A percentile compares a stretch with the other conserved stretches of the same genome.
These are phyloP conservation scores for Palaemon carinicauda DNA, from an alignment of 1,140 invertebrate species.

Conservation along the genomic window DNA sequence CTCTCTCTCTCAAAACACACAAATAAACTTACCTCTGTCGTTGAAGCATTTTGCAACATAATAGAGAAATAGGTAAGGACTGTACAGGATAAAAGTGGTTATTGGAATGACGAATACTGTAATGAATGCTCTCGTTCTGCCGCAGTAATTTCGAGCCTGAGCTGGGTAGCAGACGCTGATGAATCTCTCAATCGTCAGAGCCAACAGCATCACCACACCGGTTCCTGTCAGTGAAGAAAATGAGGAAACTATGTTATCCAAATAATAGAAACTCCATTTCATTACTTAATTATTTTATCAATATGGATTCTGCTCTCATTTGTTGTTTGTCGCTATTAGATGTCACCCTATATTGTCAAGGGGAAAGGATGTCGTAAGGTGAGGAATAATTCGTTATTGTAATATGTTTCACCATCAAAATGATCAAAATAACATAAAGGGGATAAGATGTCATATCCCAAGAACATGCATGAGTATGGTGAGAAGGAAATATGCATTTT, in stretches of 20 bases:
- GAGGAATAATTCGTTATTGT: no score
- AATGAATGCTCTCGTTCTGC: conserved; percentile 68
- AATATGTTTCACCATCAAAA: no score
- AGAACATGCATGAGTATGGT: neutral
- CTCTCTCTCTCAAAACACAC: conserved; percentile 15
- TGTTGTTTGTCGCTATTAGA: no score
- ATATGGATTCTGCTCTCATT: no score
- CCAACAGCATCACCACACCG: conserved; percentile 81
- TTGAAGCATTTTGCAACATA: neutral
- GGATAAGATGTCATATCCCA: neutral
- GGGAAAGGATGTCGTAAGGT: no score
- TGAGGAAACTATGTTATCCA: neutral
- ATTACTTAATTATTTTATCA: no score
- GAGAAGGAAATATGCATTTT: neutral
- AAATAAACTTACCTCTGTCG: neutral
- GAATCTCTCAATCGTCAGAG: conserved; percentile 81
- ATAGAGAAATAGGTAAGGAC: conserved; percentile 66
- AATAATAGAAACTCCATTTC: neutral
- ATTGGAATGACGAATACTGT: conserved; percentile 73
- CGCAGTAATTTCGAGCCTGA: conserved; percentile 69
- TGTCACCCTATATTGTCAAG: no score
- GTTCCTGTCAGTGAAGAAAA: conserved; percentile 67
- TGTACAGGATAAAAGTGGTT: conserved; percentile 73
- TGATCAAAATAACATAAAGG: neutral
- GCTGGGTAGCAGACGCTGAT: conserved; percentile 81